These are phyloP conservation scores for Lerista edwardsae DNA, from an alignment of 2,797 vertebrate species.

Conservation along the genomic window DNA sequence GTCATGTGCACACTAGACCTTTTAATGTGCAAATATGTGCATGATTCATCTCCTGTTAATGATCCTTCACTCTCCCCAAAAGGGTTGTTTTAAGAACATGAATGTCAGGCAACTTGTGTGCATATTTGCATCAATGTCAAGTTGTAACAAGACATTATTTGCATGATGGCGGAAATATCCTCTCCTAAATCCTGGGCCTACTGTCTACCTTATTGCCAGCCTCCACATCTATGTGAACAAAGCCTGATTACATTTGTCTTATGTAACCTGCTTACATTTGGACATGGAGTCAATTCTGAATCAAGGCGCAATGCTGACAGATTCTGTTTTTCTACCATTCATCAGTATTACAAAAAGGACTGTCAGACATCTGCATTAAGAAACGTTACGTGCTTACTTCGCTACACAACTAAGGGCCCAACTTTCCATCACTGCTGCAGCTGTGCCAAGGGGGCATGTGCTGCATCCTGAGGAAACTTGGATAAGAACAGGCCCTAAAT, in stretches of 20 bases:
- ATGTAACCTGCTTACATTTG: background rate
- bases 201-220: background rate
- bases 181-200: too few relatives aligned
- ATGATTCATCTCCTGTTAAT: background rate
- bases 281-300: too few relatives aligned
- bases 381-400: background rate
- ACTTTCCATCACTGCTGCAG: background rate
- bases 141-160: background rate
- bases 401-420: too few relatives aligned
- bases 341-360: background rate
- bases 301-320: background rate
- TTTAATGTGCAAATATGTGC: background rate
- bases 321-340: background rate
- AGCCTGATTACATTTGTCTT: too few relatives aligned
- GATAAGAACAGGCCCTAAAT: too few relatives aligned
- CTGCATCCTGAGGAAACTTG: too few relatives aligned
- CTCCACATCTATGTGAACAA: background rate
- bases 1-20: background rate
- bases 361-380: background rate
- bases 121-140: too few relatives aligned
- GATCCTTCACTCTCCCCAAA: background rate
- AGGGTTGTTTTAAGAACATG: background rate
- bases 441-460: too few relatives aligned
- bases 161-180: background rate
- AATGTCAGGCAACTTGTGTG: background rate